A percentile compares a stretch with the other conserved stretches of the same genome.
These are phyloP conservation scores for Syngnathus acus DNA, from an alignment of 2,797 vertebrate genomes.

Conservation along the genomic window DNA sequence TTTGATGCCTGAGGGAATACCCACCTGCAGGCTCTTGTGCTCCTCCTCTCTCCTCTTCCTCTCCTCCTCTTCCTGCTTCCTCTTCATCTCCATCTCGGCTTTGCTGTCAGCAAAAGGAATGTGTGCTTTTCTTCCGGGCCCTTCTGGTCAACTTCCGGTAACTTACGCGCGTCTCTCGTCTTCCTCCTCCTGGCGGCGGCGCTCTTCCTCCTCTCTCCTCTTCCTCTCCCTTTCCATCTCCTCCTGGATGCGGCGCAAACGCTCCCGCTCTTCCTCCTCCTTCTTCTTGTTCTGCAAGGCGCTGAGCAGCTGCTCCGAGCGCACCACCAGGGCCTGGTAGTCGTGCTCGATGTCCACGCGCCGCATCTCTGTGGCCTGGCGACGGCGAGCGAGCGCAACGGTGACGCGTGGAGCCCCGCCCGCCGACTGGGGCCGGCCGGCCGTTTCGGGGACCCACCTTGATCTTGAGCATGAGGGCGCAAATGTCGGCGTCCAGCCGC, in stretches of 20 bases:
- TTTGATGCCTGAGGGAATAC: neutral
- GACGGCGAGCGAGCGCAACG: no score
- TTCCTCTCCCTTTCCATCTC: conserved; percentile 89
- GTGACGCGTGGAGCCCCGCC: neutral
- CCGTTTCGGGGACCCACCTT: conserved; percentile 69
- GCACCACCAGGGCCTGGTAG: conserved; percentile 76
- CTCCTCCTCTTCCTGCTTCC: conserved; percentile 90
- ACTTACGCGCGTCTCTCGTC: conserved; percentile 85
- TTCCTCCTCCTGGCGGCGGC: conserved; percentile 77
- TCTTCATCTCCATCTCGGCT: conserved; percentile 90
- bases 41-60: conserved; percentile 90
- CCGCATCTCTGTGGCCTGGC: conserved; percentile 79
- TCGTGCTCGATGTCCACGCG: conserved; percentile 85
- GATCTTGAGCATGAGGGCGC: conserved; percentile 78
- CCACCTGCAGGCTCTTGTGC: conserved; percentile 84
- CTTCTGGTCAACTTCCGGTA: neutral
- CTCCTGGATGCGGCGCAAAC: conserved; percentile 84
- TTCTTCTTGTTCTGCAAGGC: conserved; percentile 89
- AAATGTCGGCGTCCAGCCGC: conserved; percentile 79
- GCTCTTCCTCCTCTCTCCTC: conserved; percentile 83
- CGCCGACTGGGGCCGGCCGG: neutral
- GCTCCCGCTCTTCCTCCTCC: conserved; percentile 88
- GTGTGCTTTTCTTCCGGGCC: no score
- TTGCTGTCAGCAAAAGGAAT: conserved; percentile 68
- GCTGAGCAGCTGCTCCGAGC: conserved; percentile 83